Evolutionary conservation across 2,888 invertebrate species (phyloP), one percentile per base, ranked within the genome.

Genomic region (Patella ulyssiponensis): DNA sequence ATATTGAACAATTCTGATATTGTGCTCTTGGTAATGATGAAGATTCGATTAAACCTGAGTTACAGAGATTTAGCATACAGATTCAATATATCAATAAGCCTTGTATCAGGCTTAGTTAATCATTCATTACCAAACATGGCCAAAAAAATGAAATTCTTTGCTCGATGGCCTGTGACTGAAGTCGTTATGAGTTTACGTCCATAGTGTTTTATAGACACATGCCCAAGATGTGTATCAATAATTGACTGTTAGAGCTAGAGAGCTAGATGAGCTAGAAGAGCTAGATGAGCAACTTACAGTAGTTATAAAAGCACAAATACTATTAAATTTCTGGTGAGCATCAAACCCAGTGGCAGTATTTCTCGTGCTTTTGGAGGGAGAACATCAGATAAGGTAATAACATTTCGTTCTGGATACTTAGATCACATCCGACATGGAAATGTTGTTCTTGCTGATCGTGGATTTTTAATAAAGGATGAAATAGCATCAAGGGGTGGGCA

Each of bases 301-400:
- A 53, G 52, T 3, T 79, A 79, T 51, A 79, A 79, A 64, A 53
- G 69, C 56, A 52, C 23, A 17, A 20, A n/a, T n/a, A n/a, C n/a
- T n/a, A n/a, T n/a, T n/a, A n/a, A n/a, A n/a, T n/a, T n/a, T n/a
- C n/a, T n/a, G 44, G 82, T 83, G 17, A 80, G 79, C 15, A 82
- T 85, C 17, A 71, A 78, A 15, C 84, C 83, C 5, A 78, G 79
- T 58, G 82, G 82, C n/a, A 23, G 52, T n/a, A 77, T 84, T n/a
- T 73, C 74, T 15, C 58, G 44, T 2, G 27, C 69, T 15, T 56
- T 56, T 56, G 56, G 56, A 15, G 56, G 56, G 14, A 56, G 56
- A 56, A 56, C 11, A 27, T 69, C 75, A 51, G 75, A 75, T 23
- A 75, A 75, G 27, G 69, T 64, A 20, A 33, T 75, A 9, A 75